phyloP scores from a whole-genome alignment of 1,140 invertebrate species.

The Cydia splendana region DNA sequence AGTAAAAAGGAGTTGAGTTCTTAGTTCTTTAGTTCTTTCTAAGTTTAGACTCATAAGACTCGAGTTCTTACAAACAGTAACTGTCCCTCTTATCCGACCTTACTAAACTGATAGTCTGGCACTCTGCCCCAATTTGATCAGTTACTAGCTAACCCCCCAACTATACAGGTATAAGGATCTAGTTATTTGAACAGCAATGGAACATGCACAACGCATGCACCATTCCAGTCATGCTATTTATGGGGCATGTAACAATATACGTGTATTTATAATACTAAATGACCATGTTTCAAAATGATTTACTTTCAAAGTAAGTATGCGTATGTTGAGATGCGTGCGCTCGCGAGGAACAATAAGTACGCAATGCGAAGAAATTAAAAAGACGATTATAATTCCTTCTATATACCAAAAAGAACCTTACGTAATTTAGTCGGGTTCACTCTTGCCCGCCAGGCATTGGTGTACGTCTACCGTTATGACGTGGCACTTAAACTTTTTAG shows the following conservation, averaged over 20 bases:
- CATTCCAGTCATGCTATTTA: conserved; percentile 4
- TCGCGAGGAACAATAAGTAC: too few relatives aligned
- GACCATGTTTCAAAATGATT: background rate
- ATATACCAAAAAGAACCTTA: too few relatives aligned
- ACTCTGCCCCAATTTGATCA: background rate
- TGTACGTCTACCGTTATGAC: too few relatives aligned
- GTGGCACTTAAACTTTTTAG: too few relatives aligned
- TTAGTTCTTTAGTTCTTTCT: too few relatives aligned
- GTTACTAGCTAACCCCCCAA: background rate
- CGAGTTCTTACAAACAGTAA: background rate
- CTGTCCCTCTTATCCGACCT: background rate
- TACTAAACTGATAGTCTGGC: background rate
- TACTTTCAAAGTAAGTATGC: background rate
- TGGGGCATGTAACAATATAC: background rate
- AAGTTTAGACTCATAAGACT: background rate
- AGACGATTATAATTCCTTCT: too few relatives aligned
- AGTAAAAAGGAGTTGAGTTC: background rate
- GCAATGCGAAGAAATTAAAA: too few relatives aligned
- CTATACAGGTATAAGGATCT: background rate
- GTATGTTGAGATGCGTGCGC: too few relatives aligned
- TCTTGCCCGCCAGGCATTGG: too few relatives aligned
- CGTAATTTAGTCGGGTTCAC: too few relatives aligned
- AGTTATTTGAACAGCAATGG: conserved; percentile 14
- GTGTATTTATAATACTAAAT: background rate
- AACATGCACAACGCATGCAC: conserved; percentile 8